Base-by-base conservation (phyloP, 2,888 invertebrate species). In the Theretra japonica region DNA sequence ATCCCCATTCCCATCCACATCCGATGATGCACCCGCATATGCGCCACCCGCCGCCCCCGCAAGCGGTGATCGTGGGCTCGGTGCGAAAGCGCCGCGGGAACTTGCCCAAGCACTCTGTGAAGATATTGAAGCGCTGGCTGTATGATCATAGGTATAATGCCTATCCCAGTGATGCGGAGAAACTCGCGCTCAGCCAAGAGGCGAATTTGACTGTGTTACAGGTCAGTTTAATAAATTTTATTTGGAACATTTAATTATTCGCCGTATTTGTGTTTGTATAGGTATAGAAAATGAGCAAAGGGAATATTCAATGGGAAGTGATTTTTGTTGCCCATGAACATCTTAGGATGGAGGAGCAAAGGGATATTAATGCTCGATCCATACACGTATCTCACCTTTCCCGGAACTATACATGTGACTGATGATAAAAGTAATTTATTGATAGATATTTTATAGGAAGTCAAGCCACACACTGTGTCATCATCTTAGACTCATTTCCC, bases 81-180 rank as follows among this genome's bases (percentile, higher is more conserved):
- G 95, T 97, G 77, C 96, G 98, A 71, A 98, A 97, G 89, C 95
- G 98, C 21, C 95, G 99, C 21, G 98, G 98, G 0, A 99, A 99
- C 92, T 93, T 99, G 59, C 98, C 98, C 5, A 99, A 98, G 87
- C 97, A 98, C 83, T 97, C 98, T 0, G 98, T 99, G 6, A 97
- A 98, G 88, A 97, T 99, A 72, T 90, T 99, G 68, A 98, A 98
- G 88, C 95, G 97, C 73, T 99, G 99, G 99, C 95, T 99, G 1
- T 98, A 97, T 86, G 98, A 98, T 75, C 98, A 99, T 86, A 96
- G 98, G 57, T 98, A 98, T 93, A 98, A 99, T 86, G 99, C 99
- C 0, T 99, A 99, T 87, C 99, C 99, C 0, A 98, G 97, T 81
- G 99, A 99, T 87, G 97, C 97, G 11, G 98, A 99, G 89, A 99